Base-by-base conservation (phyloP, 2,797 vertebrate genomes). In the Alauda arvensis region DNA sequence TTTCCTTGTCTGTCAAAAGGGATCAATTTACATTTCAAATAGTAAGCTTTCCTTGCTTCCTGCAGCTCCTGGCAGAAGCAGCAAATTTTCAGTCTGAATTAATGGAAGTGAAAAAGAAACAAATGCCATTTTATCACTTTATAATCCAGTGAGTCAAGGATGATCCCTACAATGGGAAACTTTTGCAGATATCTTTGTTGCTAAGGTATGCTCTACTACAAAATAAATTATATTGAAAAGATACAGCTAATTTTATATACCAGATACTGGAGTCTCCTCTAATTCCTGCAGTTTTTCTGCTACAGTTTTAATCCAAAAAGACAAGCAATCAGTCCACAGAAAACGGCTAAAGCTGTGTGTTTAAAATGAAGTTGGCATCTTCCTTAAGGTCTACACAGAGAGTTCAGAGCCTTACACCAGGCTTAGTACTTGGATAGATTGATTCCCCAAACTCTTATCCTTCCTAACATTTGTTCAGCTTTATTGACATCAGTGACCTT, bases 401-500 rank as follows among this genome's bases (percentile, higher is more conserved):
- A 56, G 16, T 87, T 79, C 49, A 70, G 25, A 83, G 34, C 16
- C 39, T 92, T 1, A 3, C 19, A 76, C 5, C 16, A 65, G 37
- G 19, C 14, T 70, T 65, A 49, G 31, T 48, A 71, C 37, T 77
- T 71, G 77, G 34, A 75, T 56, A 55, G 71, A 72, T 9, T 5
- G 5, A 68, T 91, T 85, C 37, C 53, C 62, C 33, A 65, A 75
- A 85, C 16, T 80, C 18, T 28, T 66, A 51, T 65, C 19, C 48
- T 77, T 80, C 33, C 59, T 74, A 80, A 74, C 39, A 57, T 88
- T 93, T 87, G 31, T 75, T 92, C 51, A 68, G 46, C 33, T 57
- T 83, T 91, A 74, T 51, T 82, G 65, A 79, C 40, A 86, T 55
- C 48, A 51, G 43, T 77, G 57, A 91, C 78, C 78, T 74, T 86